Conservation (phyloP, 1,140 invertebrate genomes). For the Antheraea mylitta region DNA sequence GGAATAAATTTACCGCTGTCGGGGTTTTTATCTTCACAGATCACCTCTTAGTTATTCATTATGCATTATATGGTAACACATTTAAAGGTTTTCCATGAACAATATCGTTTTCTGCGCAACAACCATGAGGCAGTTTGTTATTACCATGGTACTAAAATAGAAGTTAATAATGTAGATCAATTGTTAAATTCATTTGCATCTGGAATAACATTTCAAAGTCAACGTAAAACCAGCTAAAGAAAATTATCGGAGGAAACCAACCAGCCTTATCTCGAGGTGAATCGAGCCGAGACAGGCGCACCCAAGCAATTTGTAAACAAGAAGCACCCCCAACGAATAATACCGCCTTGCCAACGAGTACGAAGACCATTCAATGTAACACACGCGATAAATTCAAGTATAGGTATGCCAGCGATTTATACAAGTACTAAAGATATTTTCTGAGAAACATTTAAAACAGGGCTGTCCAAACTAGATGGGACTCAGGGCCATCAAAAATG, state of each 20-base stretch:
- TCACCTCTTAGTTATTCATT: background rate
- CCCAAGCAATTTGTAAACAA: constrained; percentile 65
- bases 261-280: constrained; percentile 41
- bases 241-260: constrained; percentile 46
- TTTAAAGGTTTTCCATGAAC: no score
- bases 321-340: constrained; percentile 56
- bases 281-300: constrained; percentile 49
- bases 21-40: constrained; percentile 31
- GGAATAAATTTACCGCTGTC: constrained; percentile 25
- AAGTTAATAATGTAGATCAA: constrained; percentile 31
- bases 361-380: constrained; percentile 46
- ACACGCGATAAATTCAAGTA: constrained; percentile 44
- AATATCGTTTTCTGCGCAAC: no score
- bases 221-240: constrained; percentile 47
- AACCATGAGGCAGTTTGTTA: no score
- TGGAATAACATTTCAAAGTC: constrained; percentile 37
- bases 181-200: constrained; percentile 38
- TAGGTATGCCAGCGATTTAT: constrained; percentile 7
- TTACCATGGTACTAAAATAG: background rate
- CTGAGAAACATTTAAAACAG: background rate
- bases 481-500: no score
- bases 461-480: no score
- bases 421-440: constrained; percentile 2
- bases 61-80: background rate
- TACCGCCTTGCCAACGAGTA: constrained; percentile 40